Evolutionary conservation across 2,888 invertebrate genomes (phyloP), one percentile per base, ranked within the genome.

Genomic region (Pardosa pseudoannulata): DNA sequence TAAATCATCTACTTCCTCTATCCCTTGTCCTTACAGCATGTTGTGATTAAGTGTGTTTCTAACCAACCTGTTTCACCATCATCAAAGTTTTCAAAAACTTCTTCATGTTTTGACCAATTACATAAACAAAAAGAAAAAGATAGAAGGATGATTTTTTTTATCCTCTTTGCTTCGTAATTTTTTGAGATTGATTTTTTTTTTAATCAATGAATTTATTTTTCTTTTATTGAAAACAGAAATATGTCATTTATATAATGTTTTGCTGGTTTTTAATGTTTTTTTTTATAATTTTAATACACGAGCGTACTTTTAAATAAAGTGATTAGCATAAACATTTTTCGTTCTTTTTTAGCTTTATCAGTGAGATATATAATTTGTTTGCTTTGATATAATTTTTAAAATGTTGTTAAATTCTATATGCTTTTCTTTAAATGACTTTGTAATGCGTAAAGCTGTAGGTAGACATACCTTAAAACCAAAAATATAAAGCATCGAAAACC

Each of bases 1-100:
- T 64, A 67, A 50, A 67, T 50, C 72, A 31, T 71, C 46, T 78
- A 67, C 27, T 32, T 50, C 72, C 83, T 74, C 56, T n/a, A n/a
- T 78, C 83, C 83, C 83, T 85, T 85, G 78, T 78, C 83, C 83
- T 83, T 85, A 85, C 83, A 85, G 83, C 83, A 85, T 85, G 83
- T 85, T 62, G 78, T 72, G 28, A 83, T 27, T 67, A 64, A 72
- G 27, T 83, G 71, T 78, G 76, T 72, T 32, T 78, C 56, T 82
- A 56, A 85, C 83, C 78, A 85, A 85, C 83, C 78, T 85, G 82
- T 83, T 70, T 83, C 32, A 72, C 82, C 75, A 82, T 82, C 64
- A 72, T 23, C 23, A 56, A 56, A 56, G 3, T 6, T 2, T 56
- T 23, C n/a, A n/a, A n/a, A 16, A 56, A 56, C 2, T 2, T 23